phyloP scores from a whole-genome alignment of 1,140 invertebrate species.

The Liolophura sinensis region DNA sequence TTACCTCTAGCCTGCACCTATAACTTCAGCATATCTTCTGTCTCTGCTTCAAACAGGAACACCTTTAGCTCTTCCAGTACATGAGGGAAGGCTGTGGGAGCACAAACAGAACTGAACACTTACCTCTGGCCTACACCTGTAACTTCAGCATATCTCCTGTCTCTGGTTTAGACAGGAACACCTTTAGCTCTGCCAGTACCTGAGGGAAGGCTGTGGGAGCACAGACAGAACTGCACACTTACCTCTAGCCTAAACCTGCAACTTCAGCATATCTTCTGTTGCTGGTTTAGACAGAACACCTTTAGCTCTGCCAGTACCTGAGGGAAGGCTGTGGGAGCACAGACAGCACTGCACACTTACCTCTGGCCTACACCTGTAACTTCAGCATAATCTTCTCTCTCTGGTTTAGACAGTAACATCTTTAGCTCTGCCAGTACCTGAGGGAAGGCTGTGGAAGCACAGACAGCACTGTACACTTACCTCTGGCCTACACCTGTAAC shows the following conservation, averaged over 20 bases:
- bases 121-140: too few species aligned
- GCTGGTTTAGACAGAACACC: too few species aligned
- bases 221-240: not conserved
- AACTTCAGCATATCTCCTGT: too few species aligned
- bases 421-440: slow-evolving; percentile 72
- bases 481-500: too few species aligned
- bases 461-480: too few species aligned
- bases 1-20: slow-evolving; percentile 73
- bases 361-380: slow-evolving; percentile 72
- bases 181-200: slow-evolving; percentile 70
- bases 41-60: slow-evolving; percentile 63
- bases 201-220: slow-evolving; percentile 55
- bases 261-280: too few species aligned
- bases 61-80: slow-evolving; percentile 70
- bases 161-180: too few species aligned
- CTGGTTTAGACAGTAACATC: slow-evolving; percentile 64
- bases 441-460: too few species aligned
- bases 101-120: too few species aligned
- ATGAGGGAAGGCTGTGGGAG: slow-evolving; percentile 69
- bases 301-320: too few species aligned
- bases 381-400: slow-evolving; percentile 60
- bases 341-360: too few species aligned
- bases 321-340: too few species aligned
- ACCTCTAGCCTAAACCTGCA: slow-evolving; percentile 11
- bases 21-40: slow-evolving; percentile 64